Evolutionary conservation across 2,797 vertebrate species (phyloP), one percentile per base, ranked within the genome.

Genomic region (Myotis daubentonii): DNA sequence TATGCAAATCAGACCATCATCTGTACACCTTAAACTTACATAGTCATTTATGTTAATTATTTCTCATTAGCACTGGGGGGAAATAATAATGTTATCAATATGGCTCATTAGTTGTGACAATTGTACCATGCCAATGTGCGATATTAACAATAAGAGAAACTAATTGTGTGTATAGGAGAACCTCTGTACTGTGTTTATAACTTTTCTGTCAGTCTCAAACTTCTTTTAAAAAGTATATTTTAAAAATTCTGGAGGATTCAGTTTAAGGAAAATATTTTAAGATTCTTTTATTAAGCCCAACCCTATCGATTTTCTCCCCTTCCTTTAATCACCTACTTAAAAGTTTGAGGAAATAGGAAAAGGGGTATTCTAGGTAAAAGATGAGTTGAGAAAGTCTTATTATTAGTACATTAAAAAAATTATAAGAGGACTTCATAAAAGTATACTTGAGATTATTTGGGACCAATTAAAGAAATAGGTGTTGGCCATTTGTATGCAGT

Each of bases 241-340:
- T 38, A 8, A 12, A 84, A 88, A 57, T 66, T 30, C 2, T 65
- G 15, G 5, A 30, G 17, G 72, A 85, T 85, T 88, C 22, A 74
- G 19, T 94, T 80, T 60, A 80, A 92, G 23, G 25, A 71, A 86
- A 91, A 55, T 62, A 81, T 51, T 49, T 84, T 80, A 22, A 71
- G 20, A 71, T 6, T 60, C 25, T 49, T 38, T 76, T 30, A 94
- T 33, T 87, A 57, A 94, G 3, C 38, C 33, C 47, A 66, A 38
- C 65, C 30, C 51, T 10, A 36, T 84, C 82, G 22, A 41, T 44
- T 30, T 82, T 75, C 15, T 8, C 51, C 57, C 3, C 15, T 66
- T 57, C 60, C 5, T 47, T 86, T 57, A 33, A 57, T 82, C 2
- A n/a, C 4, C 82, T 28, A 79, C n/a, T 57, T 57, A 88, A 57